Conservation (phyloP, 2,797 vertebrate species). For the Phoxinus dragarum region DNA sequence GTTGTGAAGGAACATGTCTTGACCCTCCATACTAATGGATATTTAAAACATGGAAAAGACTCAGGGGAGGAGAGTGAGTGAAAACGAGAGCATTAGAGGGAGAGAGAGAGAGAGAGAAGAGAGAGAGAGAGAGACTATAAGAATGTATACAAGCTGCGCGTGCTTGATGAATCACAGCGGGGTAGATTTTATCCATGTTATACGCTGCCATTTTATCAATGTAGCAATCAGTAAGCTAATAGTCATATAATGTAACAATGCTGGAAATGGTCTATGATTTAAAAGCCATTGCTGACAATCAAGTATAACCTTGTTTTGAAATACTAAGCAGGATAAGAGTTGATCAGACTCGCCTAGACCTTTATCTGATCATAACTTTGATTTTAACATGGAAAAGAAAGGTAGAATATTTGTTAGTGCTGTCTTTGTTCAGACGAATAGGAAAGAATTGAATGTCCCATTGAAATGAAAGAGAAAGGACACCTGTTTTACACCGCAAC, state of each 20-base stretch:
- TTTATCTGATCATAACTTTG: neutral
- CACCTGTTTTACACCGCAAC: neutral
- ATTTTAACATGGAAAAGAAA: neutral
- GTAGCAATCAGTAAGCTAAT: conserved; percentile 33
- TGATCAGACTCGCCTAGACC: neutral
- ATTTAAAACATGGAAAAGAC: conserved; percentile 33
- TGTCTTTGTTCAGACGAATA: neutral
- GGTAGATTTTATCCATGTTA: conserved; percentile 52
- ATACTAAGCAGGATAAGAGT: neutral
- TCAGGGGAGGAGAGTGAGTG: conserved; percentile 18
- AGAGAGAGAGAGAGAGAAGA: neutral
- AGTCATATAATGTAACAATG: conserved; percentile 27
- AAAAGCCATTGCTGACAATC: conserved; percentile 29
- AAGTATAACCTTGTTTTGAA: conserved; percentile 21
- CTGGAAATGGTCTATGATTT: conserved; percentile 26
- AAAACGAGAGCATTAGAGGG: neutral
- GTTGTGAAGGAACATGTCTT: neutral
- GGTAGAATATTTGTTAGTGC: neutral
- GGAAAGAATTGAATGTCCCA: neutral
- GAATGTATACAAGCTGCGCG: conserved; percentile 20
- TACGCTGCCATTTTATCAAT: conserved; percentile 37
- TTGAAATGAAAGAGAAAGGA: neutral
- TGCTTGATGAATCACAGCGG: conserved; percentile 56
- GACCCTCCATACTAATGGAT: conserved; percentile 36
- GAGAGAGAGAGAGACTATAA: conserved; percentile 12